These are phyloP conservation scores for Passer montanus DNA, from an alignment of 2,113 vertebrate species.

Conservation along the genomic window DNA sequence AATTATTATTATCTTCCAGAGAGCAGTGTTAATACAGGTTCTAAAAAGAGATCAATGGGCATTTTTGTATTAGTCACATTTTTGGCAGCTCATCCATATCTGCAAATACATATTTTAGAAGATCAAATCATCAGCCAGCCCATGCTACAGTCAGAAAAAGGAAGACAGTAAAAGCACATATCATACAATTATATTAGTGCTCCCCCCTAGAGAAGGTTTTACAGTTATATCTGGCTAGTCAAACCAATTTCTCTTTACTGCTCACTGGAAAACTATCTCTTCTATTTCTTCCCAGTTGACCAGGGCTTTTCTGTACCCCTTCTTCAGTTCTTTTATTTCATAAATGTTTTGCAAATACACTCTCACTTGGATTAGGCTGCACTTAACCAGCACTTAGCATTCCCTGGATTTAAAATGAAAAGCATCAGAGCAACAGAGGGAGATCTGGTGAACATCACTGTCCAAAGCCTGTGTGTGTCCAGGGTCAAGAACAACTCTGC, in stretches of 20 bases:
- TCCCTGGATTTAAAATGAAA: not conserved
- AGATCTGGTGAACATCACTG: not conserved
- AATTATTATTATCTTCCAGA: not conserved
- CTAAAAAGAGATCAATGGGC: constrained; percentile 31
- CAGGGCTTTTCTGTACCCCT: not conserved
- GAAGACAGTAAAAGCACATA: not conserved
- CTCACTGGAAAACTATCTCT: not conserved
- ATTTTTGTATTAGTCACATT: constrained; percentile 13
- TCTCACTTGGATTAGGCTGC: not conserved
- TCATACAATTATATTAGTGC: not conserved
- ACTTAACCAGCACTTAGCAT: not conserved
- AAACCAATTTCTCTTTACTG: not conserved
- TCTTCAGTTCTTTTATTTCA: not conserved
- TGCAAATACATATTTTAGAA: not conserved
- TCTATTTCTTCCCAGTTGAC: not conserved
- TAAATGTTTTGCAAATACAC: not conserved
- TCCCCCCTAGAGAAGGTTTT: not conserved
- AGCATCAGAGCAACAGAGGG: not conserved
- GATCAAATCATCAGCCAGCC: not conserved
- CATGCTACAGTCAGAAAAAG: not conserved
- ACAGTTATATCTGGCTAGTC: not conserved
- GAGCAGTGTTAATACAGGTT: not conserved
- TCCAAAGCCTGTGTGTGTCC: not conserved
- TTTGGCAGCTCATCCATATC: constrained; percentile 23
- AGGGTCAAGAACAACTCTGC: not conserved